phyloP scores from a whole-genome alignment of 2,113 vertebrate genomes.

The Meriones unguiculatus region DNA sequence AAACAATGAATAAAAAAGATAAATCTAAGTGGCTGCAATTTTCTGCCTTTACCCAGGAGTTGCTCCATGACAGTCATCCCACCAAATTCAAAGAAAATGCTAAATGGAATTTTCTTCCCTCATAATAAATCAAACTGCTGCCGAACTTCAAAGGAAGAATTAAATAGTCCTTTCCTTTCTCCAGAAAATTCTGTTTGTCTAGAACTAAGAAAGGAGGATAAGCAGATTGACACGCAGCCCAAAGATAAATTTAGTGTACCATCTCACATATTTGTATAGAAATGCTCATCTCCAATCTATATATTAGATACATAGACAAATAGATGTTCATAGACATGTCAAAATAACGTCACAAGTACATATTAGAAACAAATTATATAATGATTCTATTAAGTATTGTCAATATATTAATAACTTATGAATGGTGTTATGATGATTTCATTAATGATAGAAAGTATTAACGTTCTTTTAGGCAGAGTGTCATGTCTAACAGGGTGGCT shows the following conservation, averaged over 20 bases:
- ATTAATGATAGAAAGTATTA: not conserved
- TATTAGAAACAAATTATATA: not conserved
- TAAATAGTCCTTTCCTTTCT: not conserved
- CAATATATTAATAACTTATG: not conserved
- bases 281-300: not conserved
- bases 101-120: slow-evolving; percentile 46
- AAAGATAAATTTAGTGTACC: not conserved
- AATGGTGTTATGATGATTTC: not conserved
- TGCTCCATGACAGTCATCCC: not conserved
- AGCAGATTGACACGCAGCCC: not conserved
- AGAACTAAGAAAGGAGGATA: not conserved
- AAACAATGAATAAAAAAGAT: slow-evolving; percentile 26
- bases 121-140: slow-evolving; percentile 45
- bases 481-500: not conserved
- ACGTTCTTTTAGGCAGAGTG: not conserved
- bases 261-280: not conserved
- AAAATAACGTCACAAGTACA: not conserved
- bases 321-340: not conserved
- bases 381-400: not conserved
- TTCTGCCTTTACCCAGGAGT: slow-evolving; percentile 41
- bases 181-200: not conserved
- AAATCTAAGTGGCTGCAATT: not conserved
- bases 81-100: slow-evolving; percentile 37
- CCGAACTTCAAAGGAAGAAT: slow-evolving; percentile 44
- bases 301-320: not conserved